Conservation (phyloP, 1,140 invertebrate genomes). For the Paraescarpia echinospica region DNA sequence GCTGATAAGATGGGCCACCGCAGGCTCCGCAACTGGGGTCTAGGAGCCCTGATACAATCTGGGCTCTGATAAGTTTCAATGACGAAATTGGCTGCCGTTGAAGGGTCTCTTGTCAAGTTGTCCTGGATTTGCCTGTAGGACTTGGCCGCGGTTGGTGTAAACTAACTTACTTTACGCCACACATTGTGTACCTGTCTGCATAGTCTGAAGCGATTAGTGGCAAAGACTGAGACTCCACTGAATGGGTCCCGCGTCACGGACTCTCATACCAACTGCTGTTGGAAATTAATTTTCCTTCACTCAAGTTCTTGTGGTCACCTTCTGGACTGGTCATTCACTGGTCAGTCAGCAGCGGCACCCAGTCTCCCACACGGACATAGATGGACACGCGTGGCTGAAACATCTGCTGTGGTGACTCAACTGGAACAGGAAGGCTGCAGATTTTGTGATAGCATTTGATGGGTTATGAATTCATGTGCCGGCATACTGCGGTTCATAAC, state of each 20-base stretch:
- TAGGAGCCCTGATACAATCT: slow-evolving; percentile 4
- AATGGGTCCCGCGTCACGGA: not conserved
- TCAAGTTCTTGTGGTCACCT: not conserved
- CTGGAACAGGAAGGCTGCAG: not conserved
- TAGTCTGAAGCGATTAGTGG: not conserved
- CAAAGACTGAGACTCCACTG: not conserved
- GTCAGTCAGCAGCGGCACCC: not conserved
- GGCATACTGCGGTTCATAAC: not conserved
- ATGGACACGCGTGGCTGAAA: not conserved
- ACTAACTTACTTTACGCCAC: not conserved
- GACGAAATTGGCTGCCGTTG: not conserved
- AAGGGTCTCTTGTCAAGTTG: not conserved
- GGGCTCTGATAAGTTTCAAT: not conserved
- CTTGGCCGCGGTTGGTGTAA: not conserved
- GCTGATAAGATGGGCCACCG: not conserved
- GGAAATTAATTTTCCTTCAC: not conserved
- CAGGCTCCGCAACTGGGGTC: not conserved
- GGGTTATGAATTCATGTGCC: not conserved
- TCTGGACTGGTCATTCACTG: not conserved
- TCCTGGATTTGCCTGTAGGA: not conserved
- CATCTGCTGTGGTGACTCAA: not conserved
- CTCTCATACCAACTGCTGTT: not conserved
- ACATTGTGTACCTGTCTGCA: not conserved
- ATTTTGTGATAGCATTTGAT: not conserved
- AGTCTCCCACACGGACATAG: not conserved